Evolutionary conservation across 1,140 invertebrate species (phyloP).

Genomic region (Zeugodacus cucurbitae): DNA sequence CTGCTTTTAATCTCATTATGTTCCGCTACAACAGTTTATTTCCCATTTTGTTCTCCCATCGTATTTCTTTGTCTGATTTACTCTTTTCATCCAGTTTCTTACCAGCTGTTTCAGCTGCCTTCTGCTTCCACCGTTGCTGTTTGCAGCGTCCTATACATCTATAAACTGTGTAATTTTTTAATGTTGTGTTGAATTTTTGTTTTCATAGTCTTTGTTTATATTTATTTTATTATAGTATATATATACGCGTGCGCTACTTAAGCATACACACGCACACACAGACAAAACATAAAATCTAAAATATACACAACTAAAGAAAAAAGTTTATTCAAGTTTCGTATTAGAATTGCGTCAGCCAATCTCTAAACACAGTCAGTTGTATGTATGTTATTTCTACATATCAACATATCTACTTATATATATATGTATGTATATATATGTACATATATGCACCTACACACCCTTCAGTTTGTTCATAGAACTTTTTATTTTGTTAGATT

Average conservation of each 20-base stretch:
- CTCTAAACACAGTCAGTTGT: neutral
- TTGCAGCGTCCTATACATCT: neutral
- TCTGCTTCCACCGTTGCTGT: neutral
- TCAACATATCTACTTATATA: neutral
- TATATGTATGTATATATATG: neutral
- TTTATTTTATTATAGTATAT: neutral
- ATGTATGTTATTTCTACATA: neutral
- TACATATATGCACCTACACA: neutral
- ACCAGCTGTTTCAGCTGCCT: neutral
- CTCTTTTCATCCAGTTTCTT: neutral
- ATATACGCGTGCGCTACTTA: neutral
- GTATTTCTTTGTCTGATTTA: neutral
- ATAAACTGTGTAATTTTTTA: neutral
- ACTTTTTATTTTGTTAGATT: neutral
- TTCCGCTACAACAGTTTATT: neutral
- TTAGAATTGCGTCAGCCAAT: slow-evolving; percentile 8
- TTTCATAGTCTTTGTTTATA: neutral
- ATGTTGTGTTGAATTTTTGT: neutral
- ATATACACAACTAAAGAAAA: neutral
- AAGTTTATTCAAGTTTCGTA: neutral
- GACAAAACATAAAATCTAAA: neutral
- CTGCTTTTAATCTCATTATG: neutral
- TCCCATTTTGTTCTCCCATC: neutral
- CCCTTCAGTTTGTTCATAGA: neutral
- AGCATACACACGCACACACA: neutral